phyloP scores from a whole-genome alignment of 2,113 vertebrate genomes.

The Abramis brama region DNA sequence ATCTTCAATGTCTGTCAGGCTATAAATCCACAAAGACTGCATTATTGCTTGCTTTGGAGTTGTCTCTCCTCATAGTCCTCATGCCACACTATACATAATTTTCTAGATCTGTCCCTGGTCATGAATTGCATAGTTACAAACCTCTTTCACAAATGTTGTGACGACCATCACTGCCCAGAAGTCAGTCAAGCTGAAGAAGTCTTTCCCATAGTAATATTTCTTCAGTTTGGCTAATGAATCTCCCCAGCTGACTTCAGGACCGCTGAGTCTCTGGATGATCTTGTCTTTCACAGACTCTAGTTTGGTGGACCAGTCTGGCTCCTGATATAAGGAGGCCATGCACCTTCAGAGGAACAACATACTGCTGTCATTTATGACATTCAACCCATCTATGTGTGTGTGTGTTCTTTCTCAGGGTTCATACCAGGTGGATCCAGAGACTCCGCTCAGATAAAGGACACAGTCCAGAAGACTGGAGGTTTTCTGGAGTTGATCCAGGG shows the following conservation, averaged over 20 bases:
- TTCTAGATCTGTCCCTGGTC: too few relatives aligned
- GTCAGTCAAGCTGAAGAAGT: slow-evolving; percentile 25
- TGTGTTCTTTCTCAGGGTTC: neutral
- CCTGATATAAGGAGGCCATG: slow-evolving; percentile 37
- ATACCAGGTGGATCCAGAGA: slow-evolving; percentile 76
- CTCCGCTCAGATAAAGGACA: slow-evolving; percentile 71
- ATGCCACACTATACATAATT: too few relatives aligned
- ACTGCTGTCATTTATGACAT: neutral
- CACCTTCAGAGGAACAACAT: slow-evolving; percentile 30
- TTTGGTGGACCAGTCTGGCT: slow-evolving; percentile 34
- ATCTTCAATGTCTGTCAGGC: too few relatives aligned
- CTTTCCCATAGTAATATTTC: slow-evolving; percentile 18
- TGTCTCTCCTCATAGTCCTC: too few relatives aligned
- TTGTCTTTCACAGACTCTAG: slow-evolving; percentile 4
- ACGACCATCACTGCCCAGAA: slow-evolving; percentile 8
- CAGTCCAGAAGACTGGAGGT: slow-evolving; percentile 63
- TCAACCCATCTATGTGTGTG: neutral
- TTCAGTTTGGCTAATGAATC: neutral
- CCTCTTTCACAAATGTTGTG: slow-evolving; percentile 37
- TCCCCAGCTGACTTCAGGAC: neutral
- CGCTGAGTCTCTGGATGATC: neutral
- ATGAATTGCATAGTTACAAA: neutral
- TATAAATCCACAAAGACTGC: too few relatives aligned
- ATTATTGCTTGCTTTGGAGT: too few relatives aligned
- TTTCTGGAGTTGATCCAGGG: neutral